These are phyloP conservation scores for Scyliorhinus canicula DNA, from an alignment of 2,797 vertebrate genomes.

Conservation along the genomic window DNA sequence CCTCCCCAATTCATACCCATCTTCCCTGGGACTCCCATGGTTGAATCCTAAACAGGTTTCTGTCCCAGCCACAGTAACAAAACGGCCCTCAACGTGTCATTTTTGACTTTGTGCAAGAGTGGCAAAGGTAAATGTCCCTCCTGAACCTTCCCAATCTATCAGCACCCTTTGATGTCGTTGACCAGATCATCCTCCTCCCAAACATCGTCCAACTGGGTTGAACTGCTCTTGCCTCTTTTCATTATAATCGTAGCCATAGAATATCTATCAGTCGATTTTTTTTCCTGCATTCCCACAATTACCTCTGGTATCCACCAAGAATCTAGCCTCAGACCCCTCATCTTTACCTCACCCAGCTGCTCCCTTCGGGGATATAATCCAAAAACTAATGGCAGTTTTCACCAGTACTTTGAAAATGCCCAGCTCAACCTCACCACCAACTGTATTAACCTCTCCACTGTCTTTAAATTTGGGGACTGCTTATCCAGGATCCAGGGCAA, in stretches of 20 bases:
- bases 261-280: neutral
- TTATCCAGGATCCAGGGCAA: neutral
- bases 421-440: neutral
- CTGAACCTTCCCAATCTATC: too few relatives aligned
- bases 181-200: too few relatives aligned
- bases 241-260: neutral
- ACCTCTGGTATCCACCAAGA: neutral
- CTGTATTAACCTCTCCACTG: neutral
- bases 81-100: too few relatives aligned
- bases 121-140: too few relatives aligned
- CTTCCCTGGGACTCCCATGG: too few relatives aligned
- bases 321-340: too few relatives aligned
- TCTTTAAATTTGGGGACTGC: neutral
- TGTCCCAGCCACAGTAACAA: too few relatives aligned
- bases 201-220: neutral
- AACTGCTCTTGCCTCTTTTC: neutral
- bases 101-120: too few relatives aligned
- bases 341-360: too few relatives aligned
- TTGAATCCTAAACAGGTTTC: too few relatives aligned
- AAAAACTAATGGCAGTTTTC: neutral
- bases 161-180: too few relatives aligned
- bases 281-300: neutral
- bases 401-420: neutral
- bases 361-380: neutral
- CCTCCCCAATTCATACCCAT: too few relatives aligned